Conservation (phyloP, 1,140 invertebrate species). For the Andricus grossulariae region DNA sequence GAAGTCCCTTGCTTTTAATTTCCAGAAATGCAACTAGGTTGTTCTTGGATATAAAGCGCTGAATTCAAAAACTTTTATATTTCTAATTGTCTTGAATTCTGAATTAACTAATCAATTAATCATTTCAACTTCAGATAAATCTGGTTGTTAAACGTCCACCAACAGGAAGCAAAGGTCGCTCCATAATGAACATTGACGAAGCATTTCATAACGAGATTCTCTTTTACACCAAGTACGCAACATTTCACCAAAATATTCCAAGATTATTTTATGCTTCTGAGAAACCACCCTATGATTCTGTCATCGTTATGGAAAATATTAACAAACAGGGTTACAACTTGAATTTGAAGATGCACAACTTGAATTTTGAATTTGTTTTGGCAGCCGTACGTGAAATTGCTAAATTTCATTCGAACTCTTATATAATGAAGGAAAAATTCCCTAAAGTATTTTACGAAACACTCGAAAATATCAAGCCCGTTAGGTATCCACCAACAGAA, state of each 20-base stretch:
- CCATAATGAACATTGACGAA: background rate
- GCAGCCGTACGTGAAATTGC: slow-evolving; percentile 48
- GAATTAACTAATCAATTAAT: background rate
- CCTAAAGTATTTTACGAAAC: slow-evolving; percentile 42
- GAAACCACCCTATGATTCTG: slow-evolving; percentile 26
- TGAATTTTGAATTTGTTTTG: slow-evolving; percentile 43
- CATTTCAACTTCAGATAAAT: background rate
- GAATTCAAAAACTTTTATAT: too few relatives aligned
- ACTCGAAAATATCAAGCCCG: slow-evolving; percentile 30
- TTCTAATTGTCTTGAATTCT: too few relatives aligned
- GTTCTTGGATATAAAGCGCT: too few relatives aligned
- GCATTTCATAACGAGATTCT: slow-evolving; percentile 51
- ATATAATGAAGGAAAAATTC: slow-evolving; percentile 39
- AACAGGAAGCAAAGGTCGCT: background rate
- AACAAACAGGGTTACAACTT: slow-evolving; percentile 35
- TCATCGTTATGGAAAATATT: slow-evolving; percentile 45
- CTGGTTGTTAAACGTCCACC: slow-evolving; percentile 1
- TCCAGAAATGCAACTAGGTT: too few relatives aligned
- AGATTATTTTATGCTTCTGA: slow-evolving; percentile 34
- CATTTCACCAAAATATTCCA: slow-evolving; percentile 35
- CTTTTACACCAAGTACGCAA: slow-evolving; percentile 44
- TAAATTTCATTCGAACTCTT: slow-evolving; percentile 46
- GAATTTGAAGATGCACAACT: slow-evolving; percentile 1
- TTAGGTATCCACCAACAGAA: slow-evolving; percentile 15
- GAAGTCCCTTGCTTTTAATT: too few relatives aligned